Conservation (phyloP, 2,113 vertebrate species). For the Heterochromis multidens region DNA sequence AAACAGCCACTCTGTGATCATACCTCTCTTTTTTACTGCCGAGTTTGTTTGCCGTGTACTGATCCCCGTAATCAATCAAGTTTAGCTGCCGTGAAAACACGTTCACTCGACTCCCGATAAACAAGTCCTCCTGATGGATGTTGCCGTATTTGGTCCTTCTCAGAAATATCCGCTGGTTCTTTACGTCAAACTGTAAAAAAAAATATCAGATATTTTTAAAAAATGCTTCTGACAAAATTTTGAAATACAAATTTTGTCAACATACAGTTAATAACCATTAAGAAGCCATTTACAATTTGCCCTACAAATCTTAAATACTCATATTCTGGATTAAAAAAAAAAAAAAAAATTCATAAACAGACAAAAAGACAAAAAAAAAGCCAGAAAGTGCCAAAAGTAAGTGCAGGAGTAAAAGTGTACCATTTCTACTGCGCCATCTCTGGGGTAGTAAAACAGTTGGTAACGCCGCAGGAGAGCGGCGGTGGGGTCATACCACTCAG, state of each 20-base stretch:
- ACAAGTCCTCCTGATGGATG: slow-evolving; percentile 86
- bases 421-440: slow-evolving; percentile 92
- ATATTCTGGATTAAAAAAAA: background rate
- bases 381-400: background rate
- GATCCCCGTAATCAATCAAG: slow-evolving; percentile 89
- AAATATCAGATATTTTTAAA: background rate
- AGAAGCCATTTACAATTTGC: background rate
- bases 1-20: background rate
- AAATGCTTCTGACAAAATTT: background rate
- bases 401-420: slow-evolving; percentile 61
- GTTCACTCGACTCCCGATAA: slow-evolving; percentile 88
- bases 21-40: slow-evolving; percentile 93
- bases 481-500: slow-evolving; percentile 92
- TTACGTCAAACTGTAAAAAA: slow-evolving; percentile 86
- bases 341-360: background rate
- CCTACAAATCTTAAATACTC: background rate
- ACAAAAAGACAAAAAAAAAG: background rate
- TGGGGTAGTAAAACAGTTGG: slow-evolving; percentile 90
- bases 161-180: slow-evolving; percentile 88
- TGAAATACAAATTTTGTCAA: background rate
- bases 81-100: slow-evolving; percentile 89
- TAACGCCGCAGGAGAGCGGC: slow-evolving; percentile 87
- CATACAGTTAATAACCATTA: background rate
- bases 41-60: slow-evolving; percentile 87
- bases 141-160: slow-evolving; percentile 84